Conservation (phyloP, 2,888 invertebrate species). For the Sinotaia quadrata region DNA sequence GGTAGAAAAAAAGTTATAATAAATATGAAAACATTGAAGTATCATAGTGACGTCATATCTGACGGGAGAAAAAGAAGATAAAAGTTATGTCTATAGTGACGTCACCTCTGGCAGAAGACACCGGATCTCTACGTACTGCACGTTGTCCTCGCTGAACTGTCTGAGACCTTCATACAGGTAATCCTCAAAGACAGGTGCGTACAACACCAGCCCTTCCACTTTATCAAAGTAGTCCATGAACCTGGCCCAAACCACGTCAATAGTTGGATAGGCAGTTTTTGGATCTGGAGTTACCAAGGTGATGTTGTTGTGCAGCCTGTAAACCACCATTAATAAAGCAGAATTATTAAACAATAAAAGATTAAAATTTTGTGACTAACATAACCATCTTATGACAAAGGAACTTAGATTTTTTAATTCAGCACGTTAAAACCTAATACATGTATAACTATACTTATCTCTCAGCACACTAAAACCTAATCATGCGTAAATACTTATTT, state of each 20-base stretch:
- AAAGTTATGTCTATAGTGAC: no score
- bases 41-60: no score
- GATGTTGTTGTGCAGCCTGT: conserved; percentile 58
- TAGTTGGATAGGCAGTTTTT: conserved; percentile 41
- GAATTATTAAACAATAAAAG: background rate
- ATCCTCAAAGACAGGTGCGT: conserved; percentile 58
- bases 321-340: conserved; percentile 3
- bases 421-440: no score
- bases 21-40: no score
- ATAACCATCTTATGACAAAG: no score
- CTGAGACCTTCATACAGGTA: conserved; percentile 58
- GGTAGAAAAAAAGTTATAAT: no score
- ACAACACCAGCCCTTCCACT: conserved; percentile 54
- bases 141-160: conserved; percentile 62
- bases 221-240: conserved; percentile 53
- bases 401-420: no score
- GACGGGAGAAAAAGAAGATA: no score
- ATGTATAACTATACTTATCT: no score
- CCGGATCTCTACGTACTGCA: conserved; percentile 66
- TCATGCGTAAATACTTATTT: no score
- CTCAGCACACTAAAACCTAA: no score
- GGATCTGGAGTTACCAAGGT: conserved; percentile 52
- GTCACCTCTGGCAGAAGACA: conserved; percentile 53
- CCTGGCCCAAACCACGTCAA: conserved; percentile 54
- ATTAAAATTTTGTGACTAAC: no score